Evolutionary conservation across 1,140 invertebrate species (phyloP).

Genomic region (Drosophila kepulauana): DNA sequence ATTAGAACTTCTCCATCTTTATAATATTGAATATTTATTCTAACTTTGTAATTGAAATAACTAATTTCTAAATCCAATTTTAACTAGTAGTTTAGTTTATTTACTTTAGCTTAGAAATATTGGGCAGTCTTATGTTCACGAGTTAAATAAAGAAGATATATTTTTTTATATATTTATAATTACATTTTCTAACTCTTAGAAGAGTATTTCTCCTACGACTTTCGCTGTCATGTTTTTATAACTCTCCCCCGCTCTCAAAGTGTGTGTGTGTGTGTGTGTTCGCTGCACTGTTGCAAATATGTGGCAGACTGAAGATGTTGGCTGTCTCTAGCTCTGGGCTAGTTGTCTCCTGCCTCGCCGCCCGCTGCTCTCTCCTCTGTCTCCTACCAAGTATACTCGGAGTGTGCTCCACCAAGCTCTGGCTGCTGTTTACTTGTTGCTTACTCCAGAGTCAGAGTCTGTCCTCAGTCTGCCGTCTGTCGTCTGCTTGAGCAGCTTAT

Average conservation of each 20-base stretch:
- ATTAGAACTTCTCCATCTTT: no score
- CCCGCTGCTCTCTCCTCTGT: slow-evolving; percentile 11
- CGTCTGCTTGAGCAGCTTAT: slow-evolving; percentile 72
- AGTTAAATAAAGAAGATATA: no score
- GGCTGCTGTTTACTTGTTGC: slow-evolving; percentile 72
- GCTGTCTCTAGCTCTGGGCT: slow-evolving; percentile 42
- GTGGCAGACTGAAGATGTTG: slow-evolving; percentile 63
- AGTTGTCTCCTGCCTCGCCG: slow-evolving; percentile 17
- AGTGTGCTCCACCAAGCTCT: slow-evolving; percentile 5
- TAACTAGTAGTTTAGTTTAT: no score
- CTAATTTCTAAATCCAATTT: no score
- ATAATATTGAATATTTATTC: no score
- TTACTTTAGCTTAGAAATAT: no score
- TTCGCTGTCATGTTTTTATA: not conserved
- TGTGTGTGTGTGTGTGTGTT: slow-evolving; percentile 1
- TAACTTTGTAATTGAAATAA: no score
- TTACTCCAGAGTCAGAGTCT: slow-evolving; percentile 20
- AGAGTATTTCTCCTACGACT: slow-evolving; percentile 34
- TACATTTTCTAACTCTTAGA: not conserved
- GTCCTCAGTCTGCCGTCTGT: slow-evolving; percentile 30
- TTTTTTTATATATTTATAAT: not conserved
- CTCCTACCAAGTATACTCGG: slow-evolving; percentile 1
- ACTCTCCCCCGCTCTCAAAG: slow-evolving; percentile 3
- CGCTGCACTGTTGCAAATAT: slow-evolving; percentile 38
- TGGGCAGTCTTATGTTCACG: no score